A percentile compares a stretch with the other conserved stretches of the same genome.
Conservation (phyloP, 2,888 invertebrate genomes). For the Orthosia gothica region DNA sequence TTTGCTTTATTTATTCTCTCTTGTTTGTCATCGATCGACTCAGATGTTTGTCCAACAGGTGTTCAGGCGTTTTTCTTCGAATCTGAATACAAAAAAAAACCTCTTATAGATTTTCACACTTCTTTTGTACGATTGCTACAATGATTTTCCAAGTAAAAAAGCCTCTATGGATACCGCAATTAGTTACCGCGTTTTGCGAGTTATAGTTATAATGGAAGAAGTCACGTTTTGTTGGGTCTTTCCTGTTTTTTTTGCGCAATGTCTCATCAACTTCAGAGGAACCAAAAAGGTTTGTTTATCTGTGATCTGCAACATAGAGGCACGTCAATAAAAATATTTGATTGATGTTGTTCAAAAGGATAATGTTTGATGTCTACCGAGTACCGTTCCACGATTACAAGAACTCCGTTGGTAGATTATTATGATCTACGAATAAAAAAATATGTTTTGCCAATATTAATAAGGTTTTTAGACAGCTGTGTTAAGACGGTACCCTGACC, state of each 20-base stretch:
- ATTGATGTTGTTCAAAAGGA: conserved; percentile 27
- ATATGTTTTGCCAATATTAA: conserved; percentile 18
- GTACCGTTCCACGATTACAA: not conserved
- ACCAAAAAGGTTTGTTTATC: conserved; percentile 31
- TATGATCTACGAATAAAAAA: conserved; percentile 12
- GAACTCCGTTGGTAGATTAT: not conserved
- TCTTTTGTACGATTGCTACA: conserved; percentile 27
- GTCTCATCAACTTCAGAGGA: conserved; percentile 13
- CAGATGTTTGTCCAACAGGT: conserved; percentile 46
- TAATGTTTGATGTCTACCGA: conserved; percentile 19
- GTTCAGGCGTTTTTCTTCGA: conserved; percentile 41
- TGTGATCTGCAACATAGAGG: conserved; percentile 28
- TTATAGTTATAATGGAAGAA: conserved; percentile 21
- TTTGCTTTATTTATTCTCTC: conserved; percentile 63
- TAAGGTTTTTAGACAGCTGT: conserved; percentile 40
- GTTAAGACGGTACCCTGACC: no score
- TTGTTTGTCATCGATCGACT: conserved; percentile 36
- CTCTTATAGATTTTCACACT: conserved; percentile 16
- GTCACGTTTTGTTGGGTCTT: conserved; percentile 46
- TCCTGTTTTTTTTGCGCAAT: conserved; percentile 42
- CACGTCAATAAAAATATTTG: conserved; percentile 29
- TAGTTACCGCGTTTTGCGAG: conserved; percentile 2
- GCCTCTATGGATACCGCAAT: conserved; percentile 4
- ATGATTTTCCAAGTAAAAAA: conserved; percentile 40
- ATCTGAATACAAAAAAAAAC: conserved; percentile 9